Conservation (phyloP, 2,888 invertebrate genomes). For the Agrotis clavis region DNA sequence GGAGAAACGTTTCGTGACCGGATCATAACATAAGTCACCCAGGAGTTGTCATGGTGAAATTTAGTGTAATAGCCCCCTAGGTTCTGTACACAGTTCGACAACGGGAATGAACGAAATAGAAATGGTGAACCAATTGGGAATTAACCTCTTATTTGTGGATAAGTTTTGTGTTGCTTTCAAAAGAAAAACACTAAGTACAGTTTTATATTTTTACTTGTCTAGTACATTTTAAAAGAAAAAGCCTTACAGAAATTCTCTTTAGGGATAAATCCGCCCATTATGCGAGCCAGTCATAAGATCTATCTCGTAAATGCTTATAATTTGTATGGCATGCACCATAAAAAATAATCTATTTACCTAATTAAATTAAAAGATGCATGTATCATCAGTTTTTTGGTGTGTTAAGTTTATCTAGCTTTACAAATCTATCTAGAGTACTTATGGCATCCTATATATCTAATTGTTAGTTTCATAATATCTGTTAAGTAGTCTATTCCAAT, state of each 20-base stretch:
- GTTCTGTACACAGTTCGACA: conserved; percentile 28
- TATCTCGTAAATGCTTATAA: too few relatives aligned
- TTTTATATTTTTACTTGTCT: too few relatives aligned
- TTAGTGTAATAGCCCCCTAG: conserved; percentile 67
- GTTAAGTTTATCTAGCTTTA: too few relatives aligned
- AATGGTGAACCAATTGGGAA: conserved; percentile 28
- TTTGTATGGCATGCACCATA: too few relatives aligned
- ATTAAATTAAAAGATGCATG: too few relatives aligned
- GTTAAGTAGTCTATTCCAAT: conserved; percentile 10
- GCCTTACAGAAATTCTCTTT: too few relatives aligned
- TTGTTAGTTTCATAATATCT: conserved; percentile 11
- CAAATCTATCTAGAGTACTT: too few relatives aligned
- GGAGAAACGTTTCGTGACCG: conserved; percentile 71
- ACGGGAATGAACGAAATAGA: conserved; percentile 15
- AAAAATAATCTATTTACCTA: too few relatives aligned
- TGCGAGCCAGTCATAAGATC: too few relatives aligned
- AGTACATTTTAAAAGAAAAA: too few relatives aligned
- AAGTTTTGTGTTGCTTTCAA: conserved; percentile 4
- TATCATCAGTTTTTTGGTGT: too few relatives aligned
- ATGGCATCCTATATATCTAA: neutral
- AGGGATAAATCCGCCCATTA: too few relatives aligned
- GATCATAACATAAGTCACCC: conserved; percentile 70
- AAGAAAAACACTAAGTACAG: conserved; percentile 1
- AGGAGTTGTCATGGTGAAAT: conserved; percentile 71
- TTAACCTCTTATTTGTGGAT: conserved; percentile 10